Percentiles rank a stretch among this genome's conserved stretches.
These are phyloP conservation scores for Dicycla oo DNA, from an alignment of 2,888 invertebrate species.

Conservation along the genomic window DNA sequence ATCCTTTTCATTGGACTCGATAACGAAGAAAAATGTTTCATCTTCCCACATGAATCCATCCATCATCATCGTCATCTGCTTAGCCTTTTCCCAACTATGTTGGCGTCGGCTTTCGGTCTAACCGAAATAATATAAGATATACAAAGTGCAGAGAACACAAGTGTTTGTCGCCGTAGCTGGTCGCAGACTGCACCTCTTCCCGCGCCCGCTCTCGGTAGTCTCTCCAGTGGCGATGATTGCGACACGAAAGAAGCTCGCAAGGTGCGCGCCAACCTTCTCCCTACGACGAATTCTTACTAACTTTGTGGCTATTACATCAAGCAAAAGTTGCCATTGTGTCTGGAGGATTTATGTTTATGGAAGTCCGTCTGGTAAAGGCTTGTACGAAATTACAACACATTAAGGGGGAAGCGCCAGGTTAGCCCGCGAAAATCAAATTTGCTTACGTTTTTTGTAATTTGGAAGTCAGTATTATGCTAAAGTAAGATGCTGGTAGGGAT, in stretches of 20 bases:
- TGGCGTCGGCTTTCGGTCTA: too few species aligned
- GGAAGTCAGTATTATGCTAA: too few species aligned
- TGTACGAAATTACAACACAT: too few species aligned
- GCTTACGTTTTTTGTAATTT: too few species aligned
- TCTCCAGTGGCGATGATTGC: slow-evolving; percentile 5
- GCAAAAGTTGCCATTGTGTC: neutral
- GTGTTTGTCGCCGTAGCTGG: slow-evolving; percentile 2
- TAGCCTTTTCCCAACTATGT: too few species aligned
- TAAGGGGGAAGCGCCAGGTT: too few species aligned
- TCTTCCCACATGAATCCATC: neutral
- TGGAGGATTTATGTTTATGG: neutral
- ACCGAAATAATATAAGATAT: neutral
- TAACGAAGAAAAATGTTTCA: neutral
- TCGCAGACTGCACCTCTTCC: slow-evolving; percentile 13
- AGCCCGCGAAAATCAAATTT: too few species aligned
- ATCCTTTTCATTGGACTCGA: neutral
- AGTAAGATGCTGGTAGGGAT: too few species aligned
- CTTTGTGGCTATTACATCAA: neutral
- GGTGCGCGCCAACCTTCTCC: neutral
- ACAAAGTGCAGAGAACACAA: neutral
- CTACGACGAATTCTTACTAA: neutral
- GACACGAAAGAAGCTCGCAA: slow-evolving; percentile 9
- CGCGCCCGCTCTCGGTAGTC: neutral
- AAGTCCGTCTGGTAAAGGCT: too few species aligned
- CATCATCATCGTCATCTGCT: too few species aligned